Conservation (phyloP, 2,113 vertebrate genomes). For the Elachura formosa region DNA sequence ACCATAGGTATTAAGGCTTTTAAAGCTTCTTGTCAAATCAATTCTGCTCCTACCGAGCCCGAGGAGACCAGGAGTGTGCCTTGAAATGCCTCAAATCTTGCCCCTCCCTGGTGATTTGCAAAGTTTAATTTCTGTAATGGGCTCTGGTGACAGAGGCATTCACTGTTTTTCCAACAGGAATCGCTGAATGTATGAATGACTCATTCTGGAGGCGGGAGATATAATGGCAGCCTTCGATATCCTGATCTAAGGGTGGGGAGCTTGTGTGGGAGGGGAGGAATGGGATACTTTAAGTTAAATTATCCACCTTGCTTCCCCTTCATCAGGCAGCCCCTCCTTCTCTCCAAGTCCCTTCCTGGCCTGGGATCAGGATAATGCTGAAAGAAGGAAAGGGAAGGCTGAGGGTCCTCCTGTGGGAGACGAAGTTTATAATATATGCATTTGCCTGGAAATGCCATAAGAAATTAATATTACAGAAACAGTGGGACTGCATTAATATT, state of each 20-base stretch:
- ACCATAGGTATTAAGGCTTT: neutral
- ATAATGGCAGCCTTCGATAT: slow-evolving; percentile 50
- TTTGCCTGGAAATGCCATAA: slow-evolving; percentile 78
- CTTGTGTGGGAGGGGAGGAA: neutral
- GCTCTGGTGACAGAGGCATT: slow-evolving; percentile 35
- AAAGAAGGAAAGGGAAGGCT: slow-evolving; percentile 18
- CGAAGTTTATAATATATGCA: slow-evolving; percentile 66
- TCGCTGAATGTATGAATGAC: slow-evolving; percentile 60
- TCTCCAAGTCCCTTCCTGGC: neutral
- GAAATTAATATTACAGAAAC: slow-evolving; percentile 82
- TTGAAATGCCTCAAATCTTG: slow-evolving; percentile 54
- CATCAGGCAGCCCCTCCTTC: neutral
- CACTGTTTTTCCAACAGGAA: slow-evolving; percentile 50
- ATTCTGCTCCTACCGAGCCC: neutral
- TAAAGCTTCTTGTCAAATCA: slow-evolving; percentile 44
- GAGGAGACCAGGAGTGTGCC: neutral
- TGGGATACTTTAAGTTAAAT: slow-evolving; percentile 4
- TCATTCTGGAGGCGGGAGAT: slow-evolving; percentile 45
- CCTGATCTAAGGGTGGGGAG: slow-evolving; percentile 44
- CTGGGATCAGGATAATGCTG: neutral
- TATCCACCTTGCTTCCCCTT: slow-evolving; percentile 30
- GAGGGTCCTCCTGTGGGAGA: slow-evolving; percentile 53
- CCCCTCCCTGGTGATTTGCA: slow-evolving; percentile 59
- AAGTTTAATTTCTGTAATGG: slow-evolving; percentile 70
- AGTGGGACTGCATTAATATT: slow-evolving; percentile 76